Percentiles rank a stretch among this genome's conserved stretches.
phyloP scores from a whole-genome alignment of 2,888 invertebrate genomes.

The Neoascia interrupta region DNA sequence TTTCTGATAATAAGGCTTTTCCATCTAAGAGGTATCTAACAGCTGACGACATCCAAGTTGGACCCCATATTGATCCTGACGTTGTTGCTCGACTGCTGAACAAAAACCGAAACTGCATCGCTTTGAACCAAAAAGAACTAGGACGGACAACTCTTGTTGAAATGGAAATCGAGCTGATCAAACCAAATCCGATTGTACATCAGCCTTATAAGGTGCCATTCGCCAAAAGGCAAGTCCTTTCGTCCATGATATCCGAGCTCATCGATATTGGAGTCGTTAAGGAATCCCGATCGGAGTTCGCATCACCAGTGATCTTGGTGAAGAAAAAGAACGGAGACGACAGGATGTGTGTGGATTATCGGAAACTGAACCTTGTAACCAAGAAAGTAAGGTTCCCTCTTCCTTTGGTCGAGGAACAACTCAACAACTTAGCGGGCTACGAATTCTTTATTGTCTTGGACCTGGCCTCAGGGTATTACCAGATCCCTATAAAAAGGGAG shows the following conservation, averaged over 20 bases:
- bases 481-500: slow-evolving; percentile 22
- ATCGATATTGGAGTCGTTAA: background rate
- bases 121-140: background rate
- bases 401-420: slow-evolving; percentile 22
- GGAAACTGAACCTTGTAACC: background rate
- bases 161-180: slow-evolving; percentile 11
- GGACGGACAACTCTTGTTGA: slow-evolving; percentile 1
- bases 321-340: slow-evolving; percentile 31
- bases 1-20: background rate
- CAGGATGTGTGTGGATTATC: slow-evolving; percentile 10
- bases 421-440: slow-evolving; percentile 5
- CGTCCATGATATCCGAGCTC: background rate
- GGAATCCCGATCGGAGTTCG: slow-evolving; percentile 19
- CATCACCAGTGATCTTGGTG: slow-evolving; percentile 9
- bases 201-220: slow-evolving; percentile 23
- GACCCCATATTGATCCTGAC: background rate
- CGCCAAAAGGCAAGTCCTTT: slow-evolving; percentile 10
- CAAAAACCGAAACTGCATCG: slow-evolving; percentile 7
- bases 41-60: background rate
- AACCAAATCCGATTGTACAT: background rate
- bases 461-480: slow-evolving; percentile 21
- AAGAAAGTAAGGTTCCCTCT: slow-evolving; percentile 10
- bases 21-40: background rate
- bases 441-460: slow-evolving; percentile 11
- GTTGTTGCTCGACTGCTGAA: background rate